Evolutionary conservation across 2,888 invertebrate genomes (phyloP).

Genomic region (Bombyx huttoni): DNA sequence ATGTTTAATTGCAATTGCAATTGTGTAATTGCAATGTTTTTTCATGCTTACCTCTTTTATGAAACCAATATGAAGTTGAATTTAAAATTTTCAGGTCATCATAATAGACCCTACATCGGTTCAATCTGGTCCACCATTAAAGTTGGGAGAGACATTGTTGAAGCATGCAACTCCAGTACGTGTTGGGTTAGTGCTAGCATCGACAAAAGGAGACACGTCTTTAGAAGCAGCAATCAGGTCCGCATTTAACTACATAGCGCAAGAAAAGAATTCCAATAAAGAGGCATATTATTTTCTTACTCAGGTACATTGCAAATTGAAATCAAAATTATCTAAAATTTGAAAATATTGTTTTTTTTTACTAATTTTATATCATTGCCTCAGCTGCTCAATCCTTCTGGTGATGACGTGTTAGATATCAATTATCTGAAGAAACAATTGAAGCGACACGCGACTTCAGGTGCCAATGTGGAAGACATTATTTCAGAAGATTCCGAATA

Average conservation of each 20-base stretch:
- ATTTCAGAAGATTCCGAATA: slow-evolving; percentile 92
- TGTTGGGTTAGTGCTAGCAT: slow-evolving; percentile 88
- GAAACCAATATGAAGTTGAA: not conserved
- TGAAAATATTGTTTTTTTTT: not conserved
- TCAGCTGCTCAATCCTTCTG: slow-evolving; percentile 38
- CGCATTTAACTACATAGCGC: slow-evolving; percentile 91
- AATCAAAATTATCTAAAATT: not conserved
- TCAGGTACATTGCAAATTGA: slow-evolving; percentile 69
- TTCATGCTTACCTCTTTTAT: no score
- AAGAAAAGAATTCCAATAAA: slow-evolving; percentile 78
- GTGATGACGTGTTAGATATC: slow-evolving; percentile 65
- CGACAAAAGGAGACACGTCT: slow-evolving; percentile 74
- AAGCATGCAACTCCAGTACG: slow-evolving; percentile 92
- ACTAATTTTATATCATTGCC: not conserved
- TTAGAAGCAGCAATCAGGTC: slow-evolving; percentile 87
- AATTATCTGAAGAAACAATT: slow-evolving; percentile 80
- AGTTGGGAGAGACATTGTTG: slow-evolving; percentile 91
- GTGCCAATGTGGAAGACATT: slow-evolving; percentile 80
- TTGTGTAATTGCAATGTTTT: no score
- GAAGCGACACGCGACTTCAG: slow-evolving; percentile 52
- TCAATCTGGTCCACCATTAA: slow-evolving; percentile 80
- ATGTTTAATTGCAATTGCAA: no score
- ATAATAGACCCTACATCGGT: slow-evolving; percentile 86
- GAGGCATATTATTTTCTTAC: slow-evolving; percentile 89
- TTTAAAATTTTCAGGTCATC: slow-evolving; percentile 73